Conservation (phyloP, 2,113 vertebrate genomes). For the Protobothrops mucrosquamatus region DNA sequence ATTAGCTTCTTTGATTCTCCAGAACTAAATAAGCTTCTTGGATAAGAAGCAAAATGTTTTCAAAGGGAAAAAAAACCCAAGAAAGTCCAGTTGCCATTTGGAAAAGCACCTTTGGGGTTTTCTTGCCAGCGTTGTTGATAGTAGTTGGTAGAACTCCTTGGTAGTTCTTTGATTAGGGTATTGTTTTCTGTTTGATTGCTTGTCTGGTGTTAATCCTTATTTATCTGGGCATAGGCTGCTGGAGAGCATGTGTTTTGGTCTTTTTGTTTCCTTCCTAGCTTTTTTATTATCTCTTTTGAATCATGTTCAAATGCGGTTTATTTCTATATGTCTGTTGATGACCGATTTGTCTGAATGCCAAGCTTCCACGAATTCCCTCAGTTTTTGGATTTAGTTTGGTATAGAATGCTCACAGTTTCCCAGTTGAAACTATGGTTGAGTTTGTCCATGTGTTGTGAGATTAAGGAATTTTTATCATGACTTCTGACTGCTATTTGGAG, state of each 20-base stretch:
- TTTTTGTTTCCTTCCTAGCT: too few species aligned
- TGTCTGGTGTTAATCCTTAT: not conserved
- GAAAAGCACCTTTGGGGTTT: not conserved
- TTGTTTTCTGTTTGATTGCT: too few species aligned
- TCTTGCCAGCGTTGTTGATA: not conserved
- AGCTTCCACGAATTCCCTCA: not conserved
- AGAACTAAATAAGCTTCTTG: not conserved
- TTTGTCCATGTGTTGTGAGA: not conserved
- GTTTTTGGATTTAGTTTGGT: not conserved
- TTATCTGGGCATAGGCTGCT: not conserved
- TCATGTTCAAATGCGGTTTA: not conserved
- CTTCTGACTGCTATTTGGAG: not conserved
- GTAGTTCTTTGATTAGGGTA: not conserved
- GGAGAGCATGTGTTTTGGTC: not conserved
- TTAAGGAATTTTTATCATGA: not conserved
- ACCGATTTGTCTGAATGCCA: not conserved
- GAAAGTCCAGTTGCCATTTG: not conserved
- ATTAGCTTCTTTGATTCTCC: too few species aligned
- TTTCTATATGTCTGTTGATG: not conserved
- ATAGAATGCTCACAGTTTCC: not conserved
- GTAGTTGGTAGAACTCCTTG: not conserved
- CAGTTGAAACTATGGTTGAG: not conserved
- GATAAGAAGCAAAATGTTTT: not conserved
- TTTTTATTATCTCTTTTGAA: not conserved
- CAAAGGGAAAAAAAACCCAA: not conserved